Percentiles rank a stretch among this genome's conserved stretches.
Evolutionary conservation across 2,888 invertebrate species (phyloP).

Genomic region (Masnerella sp.): DNA sequence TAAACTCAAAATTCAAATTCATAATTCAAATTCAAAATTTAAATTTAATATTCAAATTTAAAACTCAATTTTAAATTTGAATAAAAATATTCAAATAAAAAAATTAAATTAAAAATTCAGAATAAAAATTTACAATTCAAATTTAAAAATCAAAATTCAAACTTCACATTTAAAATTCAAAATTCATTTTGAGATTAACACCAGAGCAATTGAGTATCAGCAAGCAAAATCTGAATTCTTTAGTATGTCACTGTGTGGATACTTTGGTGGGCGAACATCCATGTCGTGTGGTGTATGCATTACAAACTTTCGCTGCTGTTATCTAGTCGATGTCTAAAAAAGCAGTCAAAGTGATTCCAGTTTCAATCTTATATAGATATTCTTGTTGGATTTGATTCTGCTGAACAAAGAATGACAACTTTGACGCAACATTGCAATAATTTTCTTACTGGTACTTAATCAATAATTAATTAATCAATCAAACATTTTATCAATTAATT

Average conservation of each 20-base stretch:
- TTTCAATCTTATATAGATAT: conserved; percentile 90
- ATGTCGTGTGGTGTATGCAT: conserved; percentile 85
- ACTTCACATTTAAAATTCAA: too few species aligned
- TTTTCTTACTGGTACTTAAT: conserved; percentile 86
- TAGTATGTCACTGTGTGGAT: conserved; percentile 92
- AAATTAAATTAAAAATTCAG: too few species aligned
- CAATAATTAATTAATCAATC: too few species aligned
- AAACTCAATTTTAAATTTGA: too few species aligned
- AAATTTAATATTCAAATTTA: too few species aligned
- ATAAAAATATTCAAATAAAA: too few species aligned
- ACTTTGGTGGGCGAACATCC: conserved; percentile 90
- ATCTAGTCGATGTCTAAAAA: conserved; percentile 92
- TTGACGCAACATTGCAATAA: conserved; percentile 87
- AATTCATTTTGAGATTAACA: conserved; percentile 87
- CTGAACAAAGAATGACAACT: conserved; percentile 89
- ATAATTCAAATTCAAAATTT: too few species aligned
- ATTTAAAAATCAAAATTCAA: too few species aligned
- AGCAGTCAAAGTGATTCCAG: conserved; percentile 83
- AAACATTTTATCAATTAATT: too few species aligned
- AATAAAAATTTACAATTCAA: too few species aligned
- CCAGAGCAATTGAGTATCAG: conserved; percentile 87
- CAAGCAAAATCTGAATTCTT: conserved; percentile 88
- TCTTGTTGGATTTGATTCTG: conserved; percentile 89
- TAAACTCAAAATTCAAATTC: too few species aligned
- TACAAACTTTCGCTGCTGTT: conserved; percentile 93